Evolutionary conservation across 2,888 invertebrate species (phyloP).

Genomic region (Onthophagus sagittarius): DNA sequence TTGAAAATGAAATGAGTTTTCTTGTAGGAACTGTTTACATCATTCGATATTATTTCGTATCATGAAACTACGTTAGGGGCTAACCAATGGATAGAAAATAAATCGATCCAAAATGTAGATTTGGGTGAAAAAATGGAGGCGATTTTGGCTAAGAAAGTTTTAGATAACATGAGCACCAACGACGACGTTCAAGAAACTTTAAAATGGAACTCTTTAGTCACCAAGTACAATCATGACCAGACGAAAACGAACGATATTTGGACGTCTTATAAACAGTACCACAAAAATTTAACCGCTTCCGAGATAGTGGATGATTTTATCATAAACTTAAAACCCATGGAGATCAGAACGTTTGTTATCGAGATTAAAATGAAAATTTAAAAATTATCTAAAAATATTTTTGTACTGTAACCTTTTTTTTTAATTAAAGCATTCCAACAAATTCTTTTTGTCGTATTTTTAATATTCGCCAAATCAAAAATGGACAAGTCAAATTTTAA

Average conservation of each 20-base stretch:
- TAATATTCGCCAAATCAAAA: no score
- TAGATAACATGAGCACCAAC: background rate
- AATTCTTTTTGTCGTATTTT: background rate
- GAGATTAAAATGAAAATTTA: conserved; percentile 37
- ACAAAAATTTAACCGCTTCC: background rate
- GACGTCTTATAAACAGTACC: background rate
- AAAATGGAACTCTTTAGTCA: conserved; percentile 3
- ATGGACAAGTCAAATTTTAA: no score
- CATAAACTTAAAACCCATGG: conserved; percentile 52
- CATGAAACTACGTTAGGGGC: conserved; percentile 35
- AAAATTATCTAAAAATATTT: background rate
- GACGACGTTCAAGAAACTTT: conserved; percentile 1
- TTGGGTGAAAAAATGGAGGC: conserved; percentile 4
- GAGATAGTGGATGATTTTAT: background rate
- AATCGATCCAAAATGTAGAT: background rate
- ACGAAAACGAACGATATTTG: conserved; percentile 25
- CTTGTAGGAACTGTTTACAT: conserved; percentile 34
- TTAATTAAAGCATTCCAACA: background rate
- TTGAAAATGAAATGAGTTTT: background rate
- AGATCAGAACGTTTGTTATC: conserved; percentile 55
- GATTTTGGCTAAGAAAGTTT: background rate
- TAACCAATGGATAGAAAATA: conserved; percentile 23
- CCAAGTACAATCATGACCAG: conserved; percentile 16
- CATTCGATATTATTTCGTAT: conserved; percentile 30
- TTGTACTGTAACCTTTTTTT: background rate